Evolutionary conservation across 2,888 invertebrate species (phyloP).

Genomic region (Hemistola chrysoprasaria): DNA sequence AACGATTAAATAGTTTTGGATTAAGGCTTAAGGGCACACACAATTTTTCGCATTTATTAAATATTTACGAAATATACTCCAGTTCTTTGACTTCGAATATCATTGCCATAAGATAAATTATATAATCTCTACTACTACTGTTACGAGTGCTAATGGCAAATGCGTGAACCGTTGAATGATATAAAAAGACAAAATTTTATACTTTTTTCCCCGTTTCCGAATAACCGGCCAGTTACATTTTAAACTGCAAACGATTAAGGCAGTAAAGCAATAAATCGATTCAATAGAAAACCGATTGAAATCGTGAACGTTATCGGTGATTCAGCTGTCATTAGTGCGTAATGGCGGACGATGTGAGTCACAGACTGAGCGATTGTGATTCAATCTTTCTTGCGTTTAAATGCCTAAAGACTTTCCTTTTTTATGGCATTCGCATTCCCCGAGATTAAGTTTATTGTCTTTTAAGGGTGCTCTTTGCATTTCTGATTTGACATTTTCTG

Average conservation of each 20-base stretch:
- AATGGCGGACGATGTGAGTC: conserved; percentile 33
- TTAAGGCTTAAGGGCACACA: no score
- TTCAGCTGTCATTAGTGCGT: conserved; percentile 35
- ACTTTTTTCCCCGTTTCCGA: neutral
- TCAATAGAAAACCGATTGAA: conserved; percentile 32
- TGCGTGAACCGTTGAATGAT: neutral
- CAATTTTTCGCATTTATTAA: no score
- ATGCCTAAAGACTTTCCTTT: conserved; percentile 9
- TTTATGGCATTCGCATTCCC: conserved; percentile 6
- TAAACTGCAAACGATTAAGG: conserved; percentile 24
- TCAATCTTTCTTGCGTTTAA: conserved; percentile 29
- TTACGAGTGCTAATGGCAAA: conserved; percentile 1
- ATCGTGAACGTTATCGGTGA: conserved; percentile 36
- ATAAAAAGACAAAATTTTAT: conserved; percentile 1
- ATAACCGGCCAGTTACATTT: conserved; percentile 5
- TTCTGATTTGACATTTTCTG: no score
- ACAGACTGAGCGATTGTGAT: conserved; percentile 28
- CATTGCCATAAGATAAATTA: no score
- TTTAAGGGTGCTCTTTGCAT: no score
- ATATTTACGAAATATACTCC: no score
- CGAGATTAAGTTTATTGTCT: conserved; percentile 1
- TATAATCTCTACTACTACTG: conserved; percentile 1
- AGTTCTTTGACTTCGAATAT: no score
- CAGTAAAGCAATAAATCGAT: conserved; percentile 29
- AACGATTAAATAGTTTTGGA: no score